A percentile compares a stretch with the other conserved stretches of the same genome.
phyloP scores from a whole-genome alignment of 2,888 invertebrate species.

The Nomada fucata region DNA sequence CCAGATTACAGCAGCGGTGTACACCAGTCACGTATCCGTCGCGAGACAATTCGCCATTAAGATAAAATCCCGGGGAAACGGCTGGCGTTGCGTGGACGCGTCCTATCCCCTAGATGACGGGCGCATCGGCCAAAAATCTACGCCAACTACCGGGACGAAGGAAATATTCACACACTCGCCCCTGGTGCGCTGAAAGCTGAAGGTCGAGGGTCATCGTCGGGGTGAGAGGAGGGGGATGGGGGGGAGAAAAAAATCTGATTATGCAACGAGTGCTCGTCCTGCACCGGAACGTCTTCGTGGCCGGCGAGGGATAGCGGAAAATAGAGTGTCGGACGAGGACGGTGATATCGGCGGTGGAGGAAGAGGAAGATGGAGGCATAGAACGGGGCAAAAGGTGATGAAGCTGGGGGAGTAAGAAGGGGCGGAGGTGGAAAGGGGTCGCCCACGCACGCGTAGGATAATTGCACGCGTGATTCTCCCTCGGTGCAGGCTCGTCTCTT shows the following conservation, averaged over 20 bases:
- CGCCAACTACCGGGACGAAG: conserved; percentile 28
- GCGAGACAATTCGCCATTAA: conserved; percentile 46
- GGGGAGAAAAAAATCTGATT: conserved; percentile 66
- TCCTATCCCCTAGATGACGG: conserved; percentile 13
- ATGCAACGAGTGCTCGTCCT: conserved; percentile 67
- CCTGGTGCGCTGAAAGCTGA: conserved; percentile 40
- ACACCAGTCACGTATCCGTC: neutral
- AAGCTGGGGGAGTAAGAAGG: conserved; percentile 71
- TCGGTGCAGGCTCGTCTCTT: conserved; percentile 60
- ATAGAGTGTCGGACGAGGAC: conserved; percentile 47
- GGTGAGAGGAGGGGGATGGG: too few species aligned
- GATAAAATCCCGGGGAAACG: conserved; percentile 54
- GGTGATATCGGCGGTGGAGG: conserved; percentile 26
- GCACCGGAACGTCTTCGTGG: conserved; percentile 53
- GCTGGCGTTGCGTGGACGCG: conserved; percentile 31
- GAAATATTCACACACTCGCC: conserved; percentile 49
- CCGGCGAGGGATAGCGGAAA: conserved; percentile 55
- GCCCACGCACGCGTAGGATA: conserved; percentile 84
- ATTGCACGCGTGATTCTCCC: conserved; percentile 82
- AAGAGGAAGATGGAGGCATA: neutral
- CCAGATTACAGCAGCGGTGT: conserved; percentile 12
- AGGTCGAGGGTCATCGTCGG: conserved; percentile 61
- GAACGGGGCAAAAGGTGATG: conserved; percentile 70
- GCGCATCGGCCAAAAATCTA: conserved; percentile 39
- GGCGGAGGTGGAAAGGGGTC: conserved; percentile 80